Evolutionary conservation across 2,797 vertebrate species (phyloP).

Genomic region (Microcaecilia unicolor): DNA sequence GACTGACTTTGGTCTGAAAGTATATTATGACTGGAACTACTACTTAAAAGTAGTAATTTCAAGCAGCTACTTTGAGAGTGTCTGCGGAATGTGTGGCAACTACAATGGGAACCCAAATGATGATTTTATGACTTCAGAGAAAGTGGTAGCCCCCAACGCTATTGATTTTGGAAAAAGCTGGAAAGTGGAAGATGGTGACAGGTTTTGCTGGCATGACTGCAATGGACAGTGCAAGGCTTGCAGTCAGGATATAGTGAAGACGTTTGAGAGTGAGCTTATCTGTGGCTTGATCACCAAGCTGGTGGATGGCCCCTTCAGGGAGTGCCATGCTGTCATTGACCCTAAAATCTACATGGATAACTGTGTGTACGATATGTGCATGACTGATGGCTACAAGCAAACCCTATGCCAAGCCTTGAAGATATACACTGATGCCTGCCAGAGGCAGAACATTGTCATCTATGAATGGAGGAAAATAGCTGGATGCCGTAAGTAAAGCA

Average conservation of each 20-base stretch:
- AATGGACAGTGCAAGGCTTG: conserved; percentile 43
- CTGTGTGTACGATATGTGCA: conserved; percentile 66
- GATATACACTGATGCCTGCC: conserved; percentile 55
- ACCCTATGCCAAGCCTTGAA: conserved; percentile 57
- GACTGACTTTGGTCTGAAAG: conserved; percentile 54
- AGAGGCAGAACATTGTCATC: conserved; percentile 44
- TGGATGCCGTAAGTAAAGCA: conserved; percentile 63
- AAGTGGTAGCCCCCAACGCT: conserved; percentile 7
- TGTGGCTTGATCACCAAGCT: conserved; percentile 55
- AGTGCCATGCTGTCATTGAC: conserved; percentile 46
- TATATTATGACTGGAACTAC: conserved; percentile 64
- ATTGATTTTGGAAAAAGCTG: conserved; percentile 58
- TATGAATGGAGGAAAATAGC: conserved; percentile 52
- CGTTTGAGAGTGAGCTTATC: conserved; percentile 27
- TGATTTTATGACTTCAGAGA: conserved; percentile 35
- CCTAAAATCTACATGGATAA: conserved; percentile 55
- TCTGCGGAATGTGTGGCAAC: conserved; percentile 77
- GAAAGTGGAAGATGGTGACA: conserved; percentile 46
- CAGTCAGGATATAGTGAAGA: background rate
- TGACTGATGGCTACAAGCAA: conserved; percentile 40
- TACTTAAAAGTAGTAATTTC: conserved; percentile 55
- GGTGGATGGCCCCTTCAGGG: conserved; percentile 32
- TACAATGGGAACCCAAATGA: conserved; percentile 51
- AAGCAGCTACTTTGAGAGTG: conserved; percentile 34
- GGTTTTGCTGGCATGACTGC: conserved; percentile 53